Evolutionary conservation across 2,888 invertebrate genomes (phyloP).

Genomic region (Epistrophe grossulariae): DNA sequence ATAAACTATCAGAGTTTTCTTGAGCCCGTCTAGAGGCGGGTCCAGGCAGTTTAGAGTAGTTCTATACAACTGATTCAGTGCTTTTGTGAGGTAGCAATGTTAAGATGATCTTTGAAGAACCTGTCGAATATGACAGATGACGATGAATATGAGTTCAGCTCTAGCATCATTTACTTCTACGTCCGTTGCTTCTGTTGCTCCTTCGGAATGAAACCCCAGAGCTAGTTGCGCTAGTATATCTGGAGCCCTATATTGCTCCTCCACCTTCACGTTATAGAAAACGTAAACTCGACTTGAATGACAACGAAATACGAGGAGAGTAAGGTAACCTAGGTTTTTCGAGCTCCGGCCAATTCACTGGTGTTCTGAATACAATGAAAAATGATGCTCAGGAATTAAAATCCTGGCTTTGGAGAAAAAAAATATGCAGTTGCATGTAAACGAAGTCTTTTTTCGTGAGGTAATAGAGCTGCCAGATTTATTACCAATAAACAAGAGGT

Average conservation of each 20-base stretch:
- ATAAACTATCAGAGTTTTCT: too few relatives aligned
- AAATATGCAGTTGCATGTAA: slow-evolving; percentile 9
- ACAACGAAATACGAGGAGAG: not conserved
- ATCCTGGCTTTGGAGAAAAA: slow-evolving; percentile 1
- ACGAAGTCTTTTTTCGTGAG: not conserved
- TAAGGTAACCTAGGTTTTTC: not conserved
- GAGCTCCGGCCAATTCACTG: not conserved
- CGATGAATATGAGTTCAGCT: not conserved
- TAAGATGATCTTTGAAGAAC: too few relatives aligned
- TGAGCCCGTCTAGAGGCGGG: too few relatives aligned
- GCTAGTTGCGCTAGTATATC: not conserved
- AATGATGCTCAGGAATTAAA: not conserved
- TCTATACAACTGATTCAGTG: too few relatives aligned
- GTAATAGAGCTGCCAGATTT: not conserved
- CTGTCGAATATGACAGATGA: too few relatives aligned
- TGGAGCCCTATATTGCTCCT: not conserved
- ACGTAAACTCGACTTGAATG: not conserved
- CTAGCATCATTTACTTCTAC: not conserved
- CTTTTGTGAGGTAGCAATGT: too few relatives aligned
- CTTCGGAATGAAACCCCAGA: not conserved
- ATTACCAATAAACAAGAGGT: too few relatives aligned
- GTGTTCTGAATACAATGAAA: not conserved
- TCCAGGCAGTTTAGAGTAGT: too few relatives aligned
- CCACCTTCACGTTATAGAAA: not conserved
- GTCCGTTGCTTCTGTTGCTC: not conserved